A percentile compares a stretch with the other conserved stretches of the same genome.
phyloP scores from a whole-genome alignment of 2,888 invertebrate species.

The Patella ulyssiponensis region DNA sequence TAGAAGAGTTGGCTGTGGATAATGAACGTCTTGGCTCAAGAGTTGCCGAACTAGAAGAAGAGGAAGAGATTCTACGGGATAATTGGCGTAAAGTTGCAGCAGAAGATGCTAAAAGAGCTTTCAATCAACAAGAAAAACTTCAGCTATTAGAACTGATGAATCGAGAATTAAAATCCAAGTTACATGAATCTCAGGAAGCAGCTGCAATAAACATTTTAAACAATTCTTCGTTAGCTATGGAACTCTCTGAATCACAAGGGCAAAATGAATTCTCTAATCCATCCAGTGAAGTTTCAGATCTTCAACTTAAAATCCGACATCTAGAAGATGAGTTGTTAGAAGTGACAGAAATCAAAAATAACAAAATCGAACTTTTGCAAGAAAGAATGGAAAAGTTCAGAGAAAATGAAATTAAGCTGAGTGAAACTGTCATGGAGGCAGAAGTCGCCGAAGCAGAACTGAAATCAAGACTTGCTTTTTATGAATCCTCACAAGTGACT shows the following conservation, averaged over 20 bases:
- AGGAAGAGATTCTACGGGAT: conserved; percentile 56
- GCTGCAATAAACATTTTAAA: conserved; percentile 44
- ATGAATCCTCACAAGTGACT: conserved; percentile 46
- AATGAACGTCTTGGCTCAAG: conserved; percentile 50
- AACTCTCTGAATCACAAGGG: conserved; percentile 42
- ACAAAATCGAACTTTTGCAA: conserved; percentile 56
- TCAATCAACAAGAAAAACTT: conserved; percentile 58
- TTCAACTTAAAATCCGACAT: background rate
- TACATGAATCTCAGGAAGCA: conserved; percentile 52
- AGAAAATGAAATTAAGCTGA: conserved; percentile 58
- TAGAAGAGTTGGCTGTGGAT: conserved; percentile 48
- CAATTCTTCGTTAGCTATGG: conserved; percentile 54
- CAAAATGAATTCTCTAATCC: background rate
- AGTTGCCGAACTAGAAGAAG: conserved; percentile 61
- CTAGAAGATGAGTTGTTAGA: conserved; percentile 54
- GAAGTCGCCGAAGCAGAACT: conserved; percentile 56
- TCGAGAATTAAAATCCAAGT: conserved; percentile 55
- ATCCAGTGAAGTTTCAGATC: background rate
- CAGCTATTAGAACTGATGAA: conserved; percentile 52
- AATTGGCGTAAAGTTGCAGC: conserved; percentile 64
- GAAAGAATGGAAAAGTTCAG: conserved; percentile 43
- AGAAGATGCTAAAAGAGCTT: conserved; percentile 57
- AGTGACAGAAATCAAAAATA: conserved; percentile 52
- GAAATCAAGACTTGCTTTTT: conserved; percentile 49
- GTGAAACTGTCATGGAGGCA: conserved; percentile 58